Conservation (phyloP, 2,888 invertebrate species). For the Synanthedon andrenaeformis region DNA sequence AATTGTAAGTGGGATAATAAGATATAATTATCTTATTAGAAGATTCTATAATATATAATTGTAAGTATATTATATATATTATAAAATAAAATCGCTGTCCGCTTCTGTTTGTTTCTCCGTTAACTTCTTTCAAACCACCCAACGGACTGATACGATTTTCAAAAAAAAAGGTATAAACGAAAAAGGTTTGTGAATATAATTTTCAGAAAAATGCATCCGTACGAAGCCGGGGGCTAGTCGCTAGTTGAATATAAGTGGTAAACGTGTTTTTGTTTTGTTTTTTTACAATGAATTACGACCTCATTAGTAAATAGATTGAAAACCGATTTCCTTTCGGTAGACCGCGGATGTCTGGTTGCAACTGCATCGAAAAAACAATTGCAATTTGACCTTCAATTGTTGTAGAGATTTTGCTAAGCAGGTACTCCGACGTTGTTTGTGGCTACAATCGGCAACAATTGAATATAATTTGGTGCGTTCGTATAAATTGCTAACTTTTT, state of each 20-base stretch:
- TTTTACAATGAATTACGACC: conserved; percentile 42
- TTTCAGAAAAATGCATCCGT: no score
- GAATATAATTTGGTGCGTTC: conserved; percentile 18
- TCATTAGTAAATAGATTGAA: conserved; percentile 40
- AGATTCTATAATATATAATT: no score
- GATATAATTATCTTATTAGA: no score
- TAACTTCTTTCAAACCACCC: no score
- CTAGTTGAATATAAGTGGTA: conserved; percentile 28
- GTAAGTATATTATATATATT: no score
- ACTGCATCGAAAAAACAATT: conserved; percentile 42
- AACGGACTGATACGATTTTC: no score
- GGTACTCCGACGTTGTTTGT: conserved; percentile 8
- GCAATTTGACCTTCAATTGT: conserved; percentile 40
- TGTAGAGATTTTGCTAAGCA: conserved; percentile 22
- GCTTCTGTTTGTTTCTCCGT: no score
- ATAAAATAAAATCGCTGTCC: no score
- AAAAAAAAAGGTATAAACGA: no score
- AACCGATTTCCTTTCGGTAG: conserved; percentile 37
- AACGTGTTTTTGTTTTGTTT: conserved; percentile 43
- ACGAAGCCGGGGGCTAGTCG: conserved; percentile 15
- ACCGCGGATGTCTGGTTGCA: conserved; percentile 22
- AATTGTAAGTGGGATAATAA: no score
- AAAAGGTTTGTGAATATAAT: no score
- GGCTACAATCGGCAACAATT: conserved; percentile 14
- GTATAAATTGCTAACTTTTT: conserved; percentile 13